A percentile compares a stretch with the other conserved stretches of the same genome.
Evolutionary conservation across 2,797 vertebrate genomes (phyloP).

Genomic region (Telmatherina bonti): DNA sequence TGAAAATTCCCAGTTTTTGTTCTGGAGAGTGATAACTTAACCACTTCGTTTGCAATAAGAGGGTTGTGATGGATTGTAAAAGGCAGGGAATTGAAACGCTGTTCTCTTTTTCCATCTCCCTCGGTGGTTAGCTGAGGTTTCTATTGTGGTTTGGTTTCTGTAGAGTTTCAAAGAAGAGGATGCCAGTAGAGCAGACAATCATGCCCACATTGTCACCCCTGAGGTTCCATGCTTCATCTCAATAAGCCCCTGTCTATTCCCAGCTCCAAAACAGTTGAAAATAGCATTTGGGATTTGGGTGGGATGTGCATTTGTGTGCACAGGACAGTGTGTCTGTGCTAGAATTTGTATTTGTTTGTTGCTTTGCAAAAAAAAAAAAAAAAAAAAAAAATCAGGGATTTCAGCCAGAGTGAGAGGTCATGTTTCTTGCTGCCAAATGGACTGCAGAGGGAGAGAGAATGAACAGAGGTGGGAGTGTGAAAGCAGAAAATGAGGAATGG

Average conservation of each 20-base stretch:
- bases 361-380: constrained; percentile 49
- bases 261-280: constrained; percentile 54
- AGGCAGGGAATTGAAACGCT: constrained; percentile 59
- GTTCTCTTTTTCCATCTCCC: constrained; percentile 51
- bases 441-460: constrained; percentile 32
- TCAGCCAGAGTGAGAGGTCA: constrained; percentile 60
- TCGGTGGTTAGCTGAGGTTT: constrained; percentile 45
- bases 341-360: constrained; percentile 15
- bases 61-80: constrained; percentile 63
- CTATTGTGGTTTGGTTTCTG: constrained; percentile 56
- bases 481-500: constrained; percentile 19
- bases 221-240: constrained; percentile 76
- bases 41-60: constrained; percentile 49
- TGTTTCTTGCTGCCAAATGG: constrained; percentile 70
- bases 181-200: constrained; percentile 70
- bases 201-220: constrained; percentile 71
- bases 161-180: constrained; percentile 46
- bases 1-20: constrained; percentile 51
- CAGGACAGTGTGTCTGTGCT: background rate
- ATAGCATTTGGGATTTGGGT: constrained; percentile 60
- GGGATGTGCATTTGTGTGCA: constrained; percentile 7
- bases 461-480: constrained; percentile 7
- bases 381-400: constrained; percentile 58
- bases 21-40: constrained; percentile 45
- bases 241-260: constrained; percentile 75